Percentiles rank a stretch among this genome's conserved stretches.
Conservation (phyloP, 2,888 invertebrate genomes). For the Apamea crenata region DNA sequence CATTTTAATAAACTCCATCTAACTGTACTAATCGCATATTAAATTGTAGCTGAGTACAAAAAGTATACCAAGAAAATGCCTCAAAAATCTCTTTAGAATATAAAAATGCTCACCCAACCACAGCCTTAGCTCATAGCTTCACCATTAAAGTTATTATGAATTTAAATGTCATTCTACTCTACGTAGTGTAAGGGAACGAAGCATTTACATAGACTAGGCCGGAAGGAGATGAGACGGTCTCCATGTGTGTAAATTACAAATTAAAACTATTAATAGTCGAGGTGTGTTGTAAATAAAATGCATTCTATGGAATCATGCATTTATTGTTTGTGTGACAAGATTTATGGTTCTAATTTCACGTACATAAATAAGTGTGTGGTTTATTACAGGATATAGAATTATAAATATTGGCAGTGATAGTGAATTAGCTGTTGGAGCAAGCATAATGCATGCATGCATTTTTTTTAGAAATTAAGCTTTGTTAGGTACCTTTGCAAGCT, state of each 20-base stretch:
- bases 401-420: slow-evolving; percentile 10
- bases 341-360: slow-evolving; percentile 52
- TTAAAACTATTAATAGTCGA: slow-evolving; percentile 68
- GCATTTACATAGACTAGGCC: slow-evolving; percentile 60
- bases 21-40: neutral
- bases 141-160: slow-evolving; percentile 72
- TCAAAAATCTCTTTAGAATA: neutral
- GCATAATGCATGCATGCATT: neutral
- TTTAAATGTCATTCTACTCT: slow-evolving; percentile 71
- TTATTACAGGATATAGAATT: slow-evolving; percentile 43
- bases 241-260: slow-evolving; percentile 70
- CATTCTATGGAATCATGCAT: slow-evolving; percentile 60
- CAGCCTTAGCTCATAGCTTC: slow-evolving; percentile 48
- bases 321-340: slow-evolving; percentile 49
- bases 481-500: neutral
- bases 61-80: neutral
- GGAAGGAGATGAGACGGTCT: slow-evolving; percentile 68
- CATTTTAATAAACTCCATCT: neutral
- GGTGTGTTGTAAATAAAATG: slow-evolving; percentile 57
- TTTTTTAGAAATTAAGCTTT: neutral
- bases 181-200: slow-evolving; percentile 43
- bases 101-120: slow-evolving; percentile 22
- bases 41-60: too few species aligned
- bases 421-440: neutral
- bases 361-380: neutral